A percentile compares a stretch with the other conserved stretches of the same genome.
phyloP scores from a whole-genome alignment of 2,888 invertebrate genomes.

The Lasioglossum calceatum region DNA sequence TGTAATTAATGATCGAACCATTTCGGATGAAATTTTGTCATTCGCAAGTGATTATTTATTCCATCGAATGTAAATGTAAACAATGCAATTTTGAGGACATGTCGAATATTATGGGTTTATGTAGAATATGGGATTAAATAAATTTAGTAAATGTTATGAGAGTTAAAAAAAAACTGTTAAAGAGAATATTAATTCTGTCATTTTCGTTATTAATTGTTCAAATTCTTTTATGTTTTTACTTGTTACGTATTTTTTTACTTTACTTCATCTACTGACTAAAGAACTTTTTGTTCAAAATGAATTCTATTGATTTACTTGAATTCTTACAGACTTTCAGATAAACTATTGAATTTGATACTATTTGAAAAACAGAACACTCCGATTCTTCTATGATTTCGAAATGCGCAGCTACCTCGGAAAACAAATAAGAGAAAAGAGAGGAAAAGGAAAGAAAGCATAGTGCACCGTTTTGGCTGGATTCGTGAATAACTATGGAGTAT shows the following conservation, averaged over 20 bases:
- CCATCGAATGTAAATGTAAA: neutral
- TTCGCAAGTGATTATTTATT: neutral
- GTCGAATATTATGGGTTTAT: neutral
- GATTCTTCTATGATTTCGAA: constrained; percentile 39
- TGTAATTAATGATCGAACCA: too few relatives aligned
- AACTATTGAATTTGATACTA: neutral
- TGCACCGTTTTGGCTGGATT: constrained; percentile 8
- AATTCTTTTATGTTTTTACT: neutral
- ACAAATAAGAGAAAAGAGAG: constrained; percentile 49
- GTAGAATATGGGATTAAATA: neutral
- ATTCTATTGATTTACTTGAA: neutral
- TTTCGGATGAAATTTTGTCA: neutral
- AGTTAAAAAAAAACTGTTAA: too few relatives aligned
- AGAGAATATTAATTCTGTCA: too few relatives aligned
- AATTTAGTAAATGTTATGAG: too few relatives aligned
- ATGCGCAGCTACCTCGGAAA: constrained; percentile 24
- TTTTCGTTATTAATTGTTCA: neutral
- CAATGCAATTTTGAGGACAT: neutral
- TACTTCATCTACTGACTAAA: neutral
- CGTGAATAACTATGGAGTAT: neutral
- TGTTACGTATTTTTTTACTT: neutral
- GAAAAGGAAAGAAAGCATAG: neutral
- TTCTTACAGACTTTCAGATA: neutral
- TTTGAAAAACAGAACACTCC: neutral
- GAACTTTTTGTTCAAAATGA: neutral